A percentile compares a stretch with the other conserved stretches of the same genome.
phyloP scores from a whole-genome alignment of 1,140 invertebrate genomes.

The Copidosoma floridanum region DNA sequence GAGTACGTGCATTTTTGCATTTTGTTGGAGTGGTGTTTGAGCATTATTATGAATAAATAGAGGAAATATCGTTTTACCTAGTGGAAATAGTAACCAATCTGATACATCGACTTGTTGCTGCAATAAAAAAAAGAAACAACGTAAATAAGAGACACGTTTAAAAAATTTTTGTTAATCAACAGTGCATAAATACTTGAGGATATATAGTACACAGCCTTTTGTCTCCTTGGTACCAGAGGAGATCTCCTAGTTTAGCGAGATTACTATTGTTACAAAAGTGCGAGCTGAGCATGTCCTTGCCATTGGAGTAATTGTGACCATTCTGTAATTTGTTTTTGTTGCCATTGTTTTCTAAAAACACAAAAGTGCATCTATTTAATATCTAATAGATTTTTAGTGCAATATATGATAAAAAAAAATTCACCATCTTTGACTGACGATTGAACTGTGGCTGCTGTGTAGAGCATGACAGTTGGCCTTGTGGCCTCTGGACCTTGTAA shows the following conservation, averaged over 20 bases:
- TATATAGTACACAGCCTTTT: constrained; percentile 57
- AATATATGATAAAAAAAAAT: constrained; percentile 16
- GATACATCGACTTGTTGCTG: constrained; percentile 56
- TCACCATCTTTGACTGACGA: constrained; percentile 48
- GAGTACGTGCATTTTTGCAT: constrained; percentile 52
- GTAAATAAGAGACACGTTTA: constrained; percentile 19
- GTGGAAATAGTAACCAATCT: constrained; percentile 57
- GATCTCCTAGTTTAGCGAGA: constrained; percentile 57
- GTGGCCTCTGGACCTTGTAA: constrained; percentile 33
- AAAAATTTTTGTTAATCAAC: constrained; percentile 4
- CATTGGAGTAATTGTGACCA: constrained; percentile 16
- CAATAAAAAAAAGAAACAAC: constrained; percentile 33
- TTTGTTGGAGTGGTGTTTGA: constrained; percentile 32
- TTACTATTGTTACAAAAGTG: constrained; percentile 56
- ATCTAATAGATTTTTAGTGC: neutral
- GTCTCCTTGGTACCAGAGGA: constrained; percentile 57
- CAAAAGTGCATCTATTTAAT: no score
- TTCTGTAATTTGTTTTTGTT: constrained; percentile 29
- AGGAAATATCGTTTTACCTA: constrained; percentile 56
- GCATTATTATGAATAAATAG: constrained; percentile 45
- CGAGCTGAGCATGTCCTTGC: constrained; percentile 51
- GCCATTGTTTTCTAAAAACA: constrained; percentile 37
- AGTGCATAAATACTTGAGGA: constrained; percentile 49
- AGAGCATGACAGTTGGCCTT: constrained; percentile 48
- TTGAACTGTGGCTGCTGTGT: constrained; percentile 46